These are phyloP conservation scores for Lasiommata megera DNA, from an alignment of 2,888 invertebrate genomes.

Conservation along the genomic window DNA sequence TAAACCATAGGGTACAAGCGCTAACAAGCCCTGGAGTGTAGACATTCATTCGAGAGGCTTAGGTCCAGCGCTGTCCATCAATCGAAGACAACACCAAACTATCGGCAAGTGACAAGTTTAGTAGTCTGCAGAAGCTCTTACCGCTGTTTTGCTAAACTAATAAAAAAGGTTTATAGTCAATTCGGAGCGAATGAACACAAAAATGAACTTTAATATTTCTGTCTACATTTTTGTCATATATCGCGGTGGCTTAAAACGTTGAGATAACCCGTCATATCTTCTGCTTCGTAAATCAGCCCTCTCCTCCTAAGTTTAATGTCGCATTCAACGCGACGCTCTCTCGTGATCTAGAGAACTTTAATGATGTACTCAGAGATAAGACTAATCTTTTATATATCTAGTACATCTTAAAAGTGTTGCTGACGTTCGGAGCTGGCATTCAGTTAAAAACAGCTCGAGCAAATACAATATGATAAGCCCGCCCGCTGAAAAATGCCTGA, in stretches of 20 bases:
- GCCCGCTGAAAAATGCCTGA: no score
- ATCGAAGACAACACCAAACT: background rate
- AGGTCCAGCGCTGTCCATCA: no score
- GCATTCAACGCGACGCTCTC: background rate
- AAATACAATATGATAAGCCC: no score
- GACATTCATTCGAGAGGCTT: no score
- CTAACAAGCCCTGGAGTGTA: no score
- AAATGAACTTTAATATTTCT: constrained; percentile 25
- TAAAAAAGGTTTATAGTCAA: constrained; percentile 29
- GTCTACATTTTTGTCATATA: constrained; percentile 14
- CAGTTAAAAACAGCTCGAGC: no score
- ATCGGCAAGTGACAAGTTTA: background rate
- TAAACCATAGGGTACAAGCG: no score
- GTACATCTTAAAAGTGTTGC: background rate
- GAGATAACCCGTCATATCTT: constrained; percentile 12
- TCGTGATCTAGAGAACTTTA: background rate
- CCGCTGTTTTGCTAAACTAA: constrained; percentile 28
- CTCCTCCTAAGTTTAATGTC: background rate
- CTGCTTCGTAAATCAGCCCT: constrained; percentile 11
- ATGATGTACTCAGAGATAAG: background rate
- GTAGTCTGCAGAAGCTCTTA: background rate
- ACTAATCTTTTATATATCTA: background rate
- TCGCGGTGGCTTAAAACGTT: constrained; percentile 13
- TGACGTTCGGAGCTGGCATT: no score
- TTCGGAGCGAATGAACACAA: constrained; percentile 24